Conservation (phyloP, 1,140 invertebrate genomes). For the Caenorhabditis brenneri region DNA sequence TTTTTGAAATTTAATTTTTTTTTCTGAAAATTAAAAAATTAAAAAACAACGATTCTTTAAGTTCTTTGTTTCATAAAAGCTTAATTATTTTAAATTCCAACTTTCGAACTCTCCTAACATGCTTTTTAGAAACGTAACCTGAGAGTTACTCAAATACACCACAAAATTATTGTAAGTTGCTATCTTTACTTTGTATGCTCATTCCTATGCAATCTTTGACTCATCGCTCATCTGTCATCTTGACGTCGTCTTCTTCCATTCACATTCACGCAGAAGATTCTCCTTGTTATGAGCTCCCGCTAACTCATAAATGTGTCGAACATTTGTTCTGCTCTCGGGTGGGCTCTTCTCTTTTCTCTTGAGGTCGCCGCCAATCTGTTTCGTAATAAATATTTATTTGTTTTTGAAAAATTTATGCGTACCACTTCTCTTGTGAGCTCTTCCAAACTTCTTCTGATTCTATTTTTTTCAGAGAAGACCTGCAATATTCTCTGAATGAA, state of each 20-base stretch:
- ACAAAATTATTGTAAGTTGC: too few species aligned
- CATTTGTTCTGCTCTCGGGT: not conserved
- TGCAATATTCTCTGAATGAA: conserved; percentile 18
- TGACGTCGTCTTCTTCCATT: not conserved
- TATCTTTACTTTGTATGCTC: not conserved
- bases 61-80: too few species aligned
- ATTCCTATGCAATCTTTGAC: not conserved
- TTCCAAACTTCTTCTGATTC: not conserved
- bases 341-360: conserved; percentile 21
- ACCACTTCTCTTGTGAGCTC: not conserved
- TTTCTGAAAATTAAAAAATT: too few species aligned
- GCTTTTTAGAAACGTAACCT: too few species aligned
- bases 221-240: conserved; percentile 29
- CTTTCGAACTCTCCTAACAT: too few species aligned
- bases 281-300: not conserved
- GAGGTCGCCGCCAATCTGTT: not conserved
- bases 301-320: conserved; percentile 15
- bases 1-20: too few species aligned
- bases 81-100: too few species aligned
- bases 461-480: not conserved
- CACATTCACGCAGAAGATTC: conserved; percentile 25
- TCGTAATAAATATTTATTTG: conserved; percentile 34
- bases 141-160: too few species aligned
- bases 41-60: too few species aligned
- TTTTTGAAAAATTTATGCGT: conserved; percentile 16